A percentile compares a stretch with the other conserved stretches of the same genome.
Evolutionary conservation across 2,113 vertebrate species (phyloP).

Genomic region (Mustela nigripes): DNA sequence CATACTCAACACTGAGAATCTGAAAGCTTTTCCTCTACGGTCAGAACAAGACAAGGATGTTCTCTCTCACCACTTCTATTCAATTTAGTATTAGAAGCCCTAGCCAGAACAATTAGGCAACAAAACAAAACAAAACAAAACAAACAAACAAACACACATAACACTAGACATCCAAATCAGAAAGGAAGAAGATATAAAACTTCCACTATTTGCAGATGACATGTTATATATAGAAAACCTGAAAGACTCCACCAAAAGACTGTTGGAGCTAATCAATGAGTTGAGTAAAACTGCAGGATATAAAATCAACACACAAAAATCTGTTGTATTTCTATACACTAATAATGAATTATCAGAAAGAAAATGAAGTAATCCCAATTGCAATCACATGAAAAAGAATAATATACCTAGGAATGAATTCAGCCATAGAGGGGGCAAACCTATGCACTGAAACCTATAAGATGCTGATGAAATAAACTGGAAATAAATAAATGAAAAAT

Average conservation of each 20-base stretch:
- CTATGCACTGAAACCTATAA: neutral
- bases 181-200: neutral
- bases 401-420: neutral
- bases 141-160: neutral
- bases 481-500: neutral
- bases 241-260: neutral
- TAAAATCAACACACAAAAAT: neutral
- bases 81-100: neutral
- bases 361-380: neutral
- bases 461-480: neutral
- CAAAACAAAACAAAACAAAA: neutral
- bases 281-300: neutral
- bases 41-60: neutral
- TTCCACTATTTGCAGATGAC: neutral
- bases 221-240: neutral
- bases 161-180: neutral
- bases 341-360: neutral
- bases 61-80: neutral
- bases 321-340: neutral
- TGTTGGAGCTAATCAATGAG: neutral
- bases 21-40: neutral
- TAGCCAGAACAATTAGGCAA: neutral
- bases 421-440: neutral
- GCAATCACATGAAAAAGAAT: neutral
- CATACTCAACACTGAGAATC: neutral